Percentiles rank a stretch among this genome's conserved stretches.
These are phyloP conservation scores for Champsocephalus gunnari DNA, from an alignment of 2,797 vertebrate species.

Conservation along the genomic window DNA sequence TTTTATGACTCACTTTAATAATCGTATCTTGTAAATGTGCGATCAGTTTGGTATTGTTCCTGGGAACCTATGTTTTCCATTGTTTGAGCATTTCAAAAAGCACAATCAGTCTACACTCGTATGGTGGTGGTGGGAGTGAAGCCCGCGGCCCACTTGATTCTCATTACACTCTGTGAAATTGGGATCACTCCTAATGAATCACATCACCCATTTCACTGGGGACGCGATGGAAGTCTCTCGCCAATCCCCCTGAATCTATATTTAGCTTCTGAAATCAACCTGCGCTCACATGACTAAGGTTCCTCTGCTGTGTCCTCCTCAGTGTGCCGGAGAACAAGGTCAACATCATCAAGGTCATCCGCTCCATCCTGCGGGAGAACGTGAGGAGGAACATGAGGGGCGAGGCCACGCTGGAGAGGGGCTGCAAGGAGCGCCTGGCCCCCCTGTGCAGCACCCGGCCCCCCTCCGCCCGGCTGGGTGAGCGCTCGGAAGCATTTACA, in stretches of 20 bases:
- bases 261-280: conserved; percentile 40
- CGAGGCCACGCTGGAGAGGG: conserved; percentile 86
- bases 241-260: conserved; percentile 37
- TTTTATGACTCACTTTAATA: neutral
- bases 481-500: conserved; percentile 46
- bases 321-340: conserved; percentile 94
- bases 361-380: conserved; percentile 93
- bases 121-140: conserved; percentile 7
- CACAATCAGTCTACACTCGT: neutral
- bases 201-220: conserved; percentile 45
- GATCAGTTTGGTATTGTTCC: neutral
- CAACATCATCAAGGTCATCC: conserved; percentile 93
- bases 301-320: conserved; percentile 43
- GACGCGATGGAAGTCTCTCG: conserved; percentile 29
- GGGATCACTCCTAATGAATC: conserved; percentile 65
- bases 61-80: neutral
- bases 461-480: conserved; percentile 91
- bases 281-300: conserved; percentile 23
- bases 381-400: conserved; percentile 88
- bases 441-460: conserved; percentile 89
- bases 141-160: conserved; percentile 56
- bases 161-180: conserved; percentile 56
- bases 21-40: neutral
- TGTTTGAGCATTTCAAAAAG: neutral
- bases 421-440: conserved; percentile 84